Base-by-base conservation (phyloP, 2,797 vertebrate species). In the Leptoclinus maculatus region DNA sequence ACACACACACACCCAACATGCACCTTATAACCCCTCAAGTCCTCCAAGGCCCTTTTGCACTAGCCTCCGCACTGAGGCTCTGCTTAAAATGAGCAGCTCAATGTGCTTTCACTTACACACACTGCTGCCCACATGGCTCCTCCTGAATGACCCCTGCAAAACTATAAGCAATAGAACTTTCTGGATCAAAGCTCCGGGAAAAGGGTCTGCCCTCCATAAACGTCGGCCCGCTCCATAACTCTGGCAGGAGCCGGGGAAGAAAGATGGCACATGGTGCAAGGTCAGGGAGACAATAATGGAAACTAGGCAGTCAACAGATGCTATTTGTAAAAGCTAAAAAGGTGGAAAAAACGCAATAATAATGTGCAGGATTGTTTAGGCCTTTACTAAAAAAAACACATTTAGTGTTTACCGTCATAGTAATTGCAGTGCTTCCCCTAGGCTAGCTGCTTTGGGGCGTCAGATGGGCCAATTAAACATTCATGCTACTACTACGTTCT, bases 161-260 rank as follows among this genome's bases (percentile, higher is more conserved):
- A 88, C 82, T 88, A 76, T 79, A 76, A 78, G 79, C 83, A 83
- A 60, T 83, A 84, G 83, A 91, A 90, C 88, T 87, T 85, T 82
- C 78, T 73, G 88, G 92, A 93, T 95, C 93, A 95, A 93, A 94
- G 93, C 91, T 80, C 82, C 8, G 49, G 72, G 87, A 87, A 91
- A 88, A 80, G 80, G 86, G 84, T 84, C 84, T 83, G 84, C 86
- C 90, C 89, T 91, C 89, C 81, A 85, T 95, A 93, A 93, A 93
- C 66, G 80, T 86, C 75, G 62, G 82, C 72, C 74, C 77, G 86
- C 89, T 87, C 79, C 85, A 89, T 93, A 93, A 91, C 90, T 91
- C 92, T 88, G 70, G 82, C 86, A 83, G 89, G 81, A 83, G 83
- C 68, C 82, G n/a, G 65, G 83, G 83, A 89, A 88, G 91, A 92